Base-by-base conservation (phyloP, 1,140 invertebrate genomes). In the Watersipora subatra region DNA sequence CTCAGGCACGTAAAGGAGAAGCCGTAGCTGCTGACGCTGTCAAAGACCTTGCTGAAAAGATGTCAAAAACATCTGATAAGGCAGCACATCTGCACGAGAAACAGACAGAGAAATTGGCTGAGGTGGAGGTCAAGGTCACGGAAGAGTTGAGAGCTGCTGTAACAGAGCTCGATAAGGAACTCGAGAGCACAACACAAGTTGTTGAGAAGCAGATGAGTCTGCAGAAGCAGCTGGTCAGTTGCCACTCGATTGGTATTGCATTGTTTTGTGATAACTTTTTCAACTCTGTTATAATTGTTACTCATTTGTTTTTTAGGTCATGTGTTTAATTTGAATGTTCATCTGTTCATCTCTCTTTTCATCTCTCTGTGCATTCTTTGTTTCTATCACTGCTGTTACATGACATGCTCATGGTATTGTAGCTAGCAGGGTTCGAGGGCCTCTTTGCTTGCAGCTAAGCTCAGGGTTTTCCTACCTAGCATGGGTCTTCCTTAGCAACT, bases 181-280 rank as follows among this genome's bases (percentile, higher is more conserved):
- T 69, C 55, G 65, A 46, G 12, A 64, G 66, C 24, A 69, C 73
- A 7, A 59, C 67, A 59, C 58, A 69, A n/a, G 62, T 62, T 7
- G 65, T 74, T 15, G 68, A 73, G 56, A 64, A 69, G 1, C 70
- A 75, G 67, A 73, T 76, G 24, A 69, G 72, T 22, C 64, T 70
- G 28, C 73, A 77, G 69, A 74, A 74, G 64, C 69, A 71, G 70
- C 69, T 77, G 70, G 76, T 77, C n/a, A 62, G 72, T 65, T 19
- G 1, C n/a, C 2, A 55, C 2, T 29, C n/a, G n/a, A n/a, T n/a
- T n/a, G n/a, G n/a, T n/a, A n/a, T n/a, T n/a, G n/a, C n/a, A n/a
- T n/a, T n/a, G n/a, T n/a, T n/a, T n/a, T n/a, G n/a, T n/a, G n/a
- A n/a, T n/a, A n/a, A n/a, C n/a, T n/a, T n/a, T n/a, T n/a, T n/a